phyloP scores from a whole-genome alignment of 2,888 invertebrate genomes.

The Diloba caeruleocephala region DNA sequence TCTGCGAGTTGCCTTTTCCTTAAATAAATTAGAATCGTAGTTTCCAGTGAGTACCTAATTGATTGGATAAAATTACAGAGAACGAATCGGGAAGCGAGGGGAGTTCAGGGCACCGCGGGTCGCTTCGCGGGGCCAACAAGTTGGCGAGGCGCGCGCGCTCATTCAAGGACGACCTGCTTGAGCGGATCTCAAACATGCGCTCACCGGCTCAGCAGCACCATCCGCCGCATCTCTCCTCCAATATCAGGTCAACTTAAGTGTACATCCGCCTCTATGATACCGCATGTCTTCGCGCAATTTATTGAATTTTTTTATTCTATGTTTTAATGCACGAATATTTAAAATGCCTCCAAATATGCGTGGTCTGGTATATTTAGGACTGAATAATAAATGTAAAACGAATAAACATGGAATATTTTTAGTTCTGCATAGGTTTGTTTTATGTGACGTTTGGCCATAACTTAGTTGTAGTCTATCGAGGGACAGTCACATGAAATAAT shows the following conservation, averaged over 20 bases:
- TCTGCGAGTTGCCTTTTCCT: slow-evolving; percentile 9
- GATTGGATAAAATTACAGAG: slow-evolving; percentile 70
- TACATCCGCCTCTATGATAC: slow-evolving; percentile 31
- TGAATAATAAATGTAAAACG: too few species aligned
- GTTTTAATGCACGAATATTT: too few species aligned
- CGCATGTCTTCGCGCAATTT: slow-evolving; percentile 13
- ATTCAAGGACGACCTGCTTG: slow-evolving; percentile 97
- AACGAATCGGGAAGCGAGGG: slow-evolving; percentile 85
- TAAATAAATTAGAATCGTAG: slow-evolving; percentile 19
- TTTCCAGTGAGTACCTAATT: slow-evolving; percentile 48
- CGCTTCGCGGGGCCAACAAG: slow-evolving; percentile 94
- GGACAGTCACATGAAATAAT: too few species aligned
- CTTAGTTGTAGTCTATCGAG: too few species aligned
- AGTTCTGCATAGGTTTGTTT: too few species aligned
- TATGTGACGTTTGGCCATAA: too few species aligned
- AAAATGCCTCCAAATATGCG: too few species aligned
- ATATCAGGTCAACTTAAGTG: slow-evolving; percentile 71
- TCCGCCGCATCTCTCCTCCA: slow-evolving; percentile 83
- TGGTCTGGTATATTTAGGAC: too few species aligned
- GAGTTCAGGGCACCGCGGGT: slow-evolving; percentile 92
- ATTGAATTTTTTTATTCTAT: too few species aligned
- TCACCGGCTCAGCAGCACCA: slow-evolving; percentile 91
- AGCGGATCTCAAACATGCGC: slow-evolving; percentile 96
- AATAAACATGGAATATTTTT: too few species aligned
- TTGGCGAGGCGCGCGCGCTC: slow-evolving; percentile 96